Percentiles rank a stretch among this genome's conserved stretches.
Conservation (phyloP, 2,113 vertebrate species). For the Circaetus gallicus region DNA sequence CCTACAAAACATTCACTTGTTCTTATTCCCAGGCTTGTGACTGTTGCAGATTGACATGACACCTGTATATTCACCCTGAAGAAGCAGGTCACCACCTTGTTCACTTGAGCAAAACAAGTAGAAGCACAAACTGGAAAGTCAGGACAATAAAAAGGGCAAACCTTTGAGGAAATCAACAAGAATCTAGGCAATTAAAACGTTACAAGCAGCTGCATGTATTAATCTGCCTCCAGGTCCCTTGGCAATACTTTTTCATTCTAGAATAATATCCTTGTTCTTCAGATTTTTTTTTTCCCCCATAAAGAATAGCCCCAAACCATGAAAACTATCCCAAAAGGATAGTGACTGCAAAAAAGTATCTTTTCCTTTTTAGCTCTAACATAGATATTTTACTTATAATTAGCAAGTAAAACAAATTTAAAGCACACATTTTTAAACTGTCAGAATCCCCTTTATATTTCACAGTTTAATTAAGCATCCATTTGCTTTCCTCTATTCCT, state of each 20-base stretch:
- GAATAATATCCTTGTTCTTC: not conserved
- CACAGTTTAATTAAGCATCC: not conserved
- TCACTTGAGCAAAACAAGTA: not conserved
- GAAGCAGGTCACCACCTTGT: not conserved
- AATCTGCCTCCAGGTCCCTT: not conserved
- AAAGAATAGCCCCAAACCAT: not conserved
- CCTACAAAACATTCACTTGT: not conserved
- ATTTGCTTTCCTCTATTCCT: not conserved
- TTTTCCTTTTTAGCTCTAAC: not conserved
- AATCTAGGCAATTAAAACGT: not conserved
- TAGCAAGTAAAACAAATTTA: not conserved
- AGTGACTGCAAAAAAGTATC: not conserved
- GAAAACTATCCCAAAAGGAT: not conserved
- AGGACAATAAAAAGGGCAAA: not conserved
- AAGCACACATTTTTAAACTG: not conserved
- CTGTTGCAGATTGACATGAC: not conserved
- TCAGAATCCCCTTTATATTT: not conserved
- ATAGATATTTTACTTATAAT: not conserved
- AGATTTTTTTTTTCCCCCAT: not conserved
- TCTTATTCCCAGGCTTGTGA: not conserved
- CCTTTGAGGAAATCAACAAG: not conserved
- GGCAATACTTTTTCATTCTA: not conserved
- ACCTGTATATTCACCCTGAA: not conserved
- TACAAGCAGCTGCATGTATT: not conserved
- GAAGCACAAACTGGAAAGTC: not conserved